These are phyloP conservation scores for Petaurus breviceps DNA, from an alignment of 2,113 vertebrate genomes.

Conservation along the genomic window DNA sequence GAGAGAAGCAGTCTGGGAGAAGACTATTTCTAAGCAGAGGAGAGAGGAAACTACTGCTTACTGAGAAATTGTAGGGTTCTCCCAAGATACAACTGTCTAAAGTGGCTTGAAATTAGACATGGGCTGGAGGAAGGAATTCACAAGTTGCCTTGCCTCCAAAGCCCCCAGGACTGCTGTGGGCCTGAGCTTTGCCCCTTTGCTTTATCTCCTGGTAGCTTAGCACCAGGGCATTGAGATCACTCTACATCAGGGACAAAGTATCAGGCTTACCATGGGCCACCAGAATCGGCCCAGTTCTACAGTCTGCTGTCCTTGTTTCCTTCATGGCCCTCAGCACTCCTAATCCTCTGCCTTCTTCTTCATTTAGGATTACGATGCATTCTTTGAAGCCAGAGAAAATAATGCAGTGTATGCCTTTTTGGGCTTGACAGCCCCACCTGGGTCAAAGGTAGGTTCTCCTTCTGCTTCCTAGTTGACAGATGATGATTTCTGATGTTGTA, in stretches of 20 bases:
- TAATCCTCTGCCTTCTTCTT: constrained; percentile 51
- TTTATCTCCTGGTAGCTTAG: constrained; percentile 33
- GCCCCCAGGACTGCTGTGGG: neutral
- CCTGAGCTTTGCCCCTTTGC: constrained; percentile 5
- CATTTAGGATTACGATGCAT: constrained; percentile 93
- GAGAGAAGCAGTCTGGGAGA: constrained; percentile 14
- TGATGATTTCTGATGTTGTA: constrained; percentile 8
- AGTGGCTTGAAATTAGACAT: constrained; percentile 1
- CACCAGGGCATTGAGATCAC: neutral
- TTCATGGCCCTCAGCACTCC: constrained; percentile 26
- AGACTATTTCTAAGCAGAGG: neutral
- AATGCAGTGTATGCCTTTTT: constrained; percentile 96
- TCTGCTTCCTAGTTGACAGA: constrained; percentile 21
- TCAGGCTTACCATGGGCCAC: neutral
- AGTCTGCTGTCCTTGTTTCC: neutral
- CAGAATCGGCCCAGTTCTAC: neutral
- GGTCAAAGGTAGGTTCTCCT: constrained; percentile 91
- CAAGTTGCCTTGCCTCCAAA: constrained; percentile 1
- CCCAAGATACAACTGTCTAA: neutral
- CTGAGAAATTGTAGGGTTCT: neutral
- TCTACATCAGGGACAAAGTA: neutral
- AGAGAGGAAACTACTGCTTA: neutral
- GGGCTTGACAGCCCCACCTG: constrained; percentile 95
- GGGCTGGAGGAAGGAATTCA: constrained; percentile 16
- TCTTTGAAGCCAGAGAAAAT: constrained; percentile 97